Evolutionary conservation across 2,888 invertebrate genomes (phyloP), one percentile per base, ranked within the genome.

Genomic region (Trissoscelio sp.): DNA sequence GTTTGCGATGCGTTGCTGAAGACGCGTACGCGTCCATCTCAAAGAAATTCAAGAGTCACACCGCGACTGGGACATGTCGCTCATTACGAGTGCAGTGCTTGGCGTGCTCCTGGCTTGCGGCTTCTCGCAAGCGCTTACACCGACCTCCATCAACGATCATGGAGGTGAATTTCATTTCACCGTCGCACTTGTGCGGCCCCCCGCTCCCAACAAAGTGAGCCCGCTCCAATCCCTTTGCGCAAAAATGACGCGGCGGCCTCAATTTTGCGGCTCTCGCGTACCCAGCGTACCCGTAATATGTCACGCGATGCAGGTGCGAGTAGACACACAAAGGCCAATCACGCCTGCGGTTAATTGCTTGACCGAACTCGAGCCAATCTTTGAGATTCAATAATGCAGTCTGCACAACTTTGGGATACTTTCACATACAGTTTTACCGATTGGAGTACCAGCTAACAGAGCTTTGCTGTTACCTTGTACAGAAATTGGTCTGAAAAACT

Each of bases 71-170:
- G 85, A 85, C 81, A 90, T 89, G 89, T 84, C 88, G 86, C 83
- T 87, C 81, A 84, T 84, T 81, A 83, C 86, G 79, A 85, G 86
- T 85, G 86, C 86, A 81, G 88, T 90, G 88, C 81, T 89, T 83
- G 85, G 88, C 81, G 88, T 74, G 80, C 74, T 87, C 77, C 85
- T 90, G 84, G 85, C 87, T 83, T 86, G 89, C 85, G 88, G 88
- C 85, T 85, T 86, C 85, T 88, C 88, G 85, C 87, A 87, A 84
- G 89, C 88, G 85, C 87, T 80, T 82, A 84, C 89, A 84, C 87
- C 89, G 86, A 89, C 88, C 85, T 88, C 89, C 86, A 87, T 88
- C 87, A 89, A 88, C 89, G 88, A 90, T 88, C 90, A 89, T 89
- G 90, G 89, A 90, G 90, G 90, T 90, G 88, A 70, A 89, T 86